Evolutionary conservation across 2,888 invertebrate genomes (phyloP).

Genomic region (Cantharis nigra): DNA sequence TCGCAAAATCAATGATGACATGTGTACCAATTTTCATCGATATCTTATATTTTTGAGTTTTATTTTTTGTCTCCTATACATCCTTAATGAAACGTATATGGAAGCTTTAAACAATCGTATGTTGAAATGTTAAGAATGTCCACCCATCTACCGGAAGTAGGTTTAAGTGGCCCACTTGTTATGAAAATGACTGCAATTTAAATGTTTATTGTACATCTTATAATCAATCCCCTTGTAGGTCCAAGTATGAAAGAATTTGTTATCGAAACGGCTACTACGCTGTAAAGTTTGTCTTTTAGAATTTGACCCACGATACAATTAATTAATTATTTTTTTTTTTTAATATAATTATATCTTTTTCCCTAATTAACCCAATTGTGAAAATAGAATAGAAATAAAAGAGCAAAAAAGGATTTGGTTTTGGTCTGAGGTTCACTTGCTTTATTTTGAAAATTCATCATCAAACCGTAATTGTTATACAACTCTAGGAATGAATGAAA

Average conservation of each 20-base stretch:
- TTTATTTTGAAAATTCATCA: too few relatives aligned
- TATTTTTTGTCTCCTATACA: too few relatives aligned
- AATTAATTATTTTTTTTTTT: not conserved
- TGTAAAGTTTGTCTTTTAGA: not conserved
- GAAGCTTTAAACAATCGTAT: not conserved
- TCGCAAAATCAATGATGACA: too few relatives aligned
- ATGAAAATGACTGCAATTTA: conserved; percentile 30
- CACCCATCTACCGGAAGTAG: conserved; percentile 23
- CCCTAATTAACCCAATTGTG: too few relatives aligned
- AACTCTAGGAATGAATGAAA: not conserved
- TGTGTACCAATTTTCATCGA: too few relatives aligned
- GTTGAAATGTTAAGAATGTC: conserved; percentile 23
- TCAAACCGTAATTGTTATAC: too few relatives aligned
- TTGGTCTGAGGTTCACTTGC: too few relatives aligned
- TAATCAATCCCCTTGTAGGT: conserved; percentile 21
- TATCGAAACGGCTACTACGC: not conserved
- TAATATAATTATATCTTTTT: too few relatives aligned
- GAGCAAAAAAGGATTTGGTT: too few relatives aligned
- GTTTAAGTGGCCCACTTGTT: conserved; percentile 28
- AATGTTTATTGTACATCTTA: conserved; percentile 24
- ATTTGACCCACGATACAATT: not conserved
- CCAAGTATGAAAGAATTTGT: conserved; percentile 25
- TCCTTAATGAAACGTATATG: too few relatives aligned
- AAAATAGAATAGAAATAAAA: too few relatives aligned
- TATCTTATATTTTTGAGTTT: too few relatives aligned